Conservation (phyloP, 2,797 vertebrate genomes). For the Euthynnus affinis region DNA sequence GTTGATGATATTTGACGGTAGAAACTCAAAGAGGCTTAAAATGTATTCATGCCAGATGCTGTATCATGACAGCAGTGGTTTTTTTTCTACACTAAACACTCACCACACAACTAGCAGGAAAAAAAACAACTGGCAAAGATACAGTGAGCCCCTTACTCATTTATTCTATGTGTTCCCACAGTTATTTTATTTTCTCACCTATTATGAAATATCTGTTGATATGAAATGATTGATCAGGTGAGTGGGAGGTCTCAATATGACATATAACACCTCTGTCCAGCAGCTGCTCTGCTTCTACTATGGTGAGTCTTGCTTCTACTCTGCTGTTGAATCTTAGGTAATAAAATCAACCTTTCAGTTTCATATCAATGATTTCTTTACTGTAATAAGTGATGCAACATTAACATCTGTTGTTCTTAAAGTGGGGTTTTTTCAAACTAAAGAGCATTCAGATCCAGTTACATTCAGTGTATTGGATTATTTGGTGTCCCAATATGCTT, state of each 20-base stretch:
- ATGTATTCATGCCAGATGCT: too few relatives aligned
- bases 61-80: not conserved
- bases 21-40: too few relatives aligned
- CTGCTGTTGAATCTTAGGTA: not conserved
- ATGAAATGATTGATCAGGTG: not conserved
- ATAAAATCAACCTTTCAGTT: conserved; percentile 5
- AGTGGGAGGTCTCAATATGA: not conserved
- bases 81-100: not conserved
- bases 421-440: not conserved
- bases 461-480: not conserved
- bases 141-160: not conserved
- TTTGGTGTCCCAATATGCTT: conserved; percentile 7
- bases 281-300: not conserved
- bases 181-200: conserved; percentile 9
- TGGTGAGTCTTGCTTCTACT: not conserved
- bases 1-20: not conserved
- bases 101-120: not conserved
- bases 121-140: not conserved
- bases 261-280: not conserved
- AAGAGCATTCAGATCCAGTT: not conserved
- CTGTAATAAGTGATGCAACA: not conserved
- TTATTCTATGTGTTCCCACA: not conserved
- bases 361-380: not conserved
- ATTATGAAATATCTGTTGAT: conserved; percentile 2
- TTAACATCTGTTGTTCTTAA: conserved; percentile 19